Conservation (phyloP, 2,113 vertebrate species). For the human (Homo sapiens) region GRCh38 chr2:209817001-209817500, state of each 20-base stretch:
- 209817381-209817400: neutral
- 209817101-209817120: constrained; percentile 97
- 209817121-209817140: constrained; percentile 87
- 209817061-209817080: constrained; percentile 96
- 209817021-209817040: constrained; percentile 97
- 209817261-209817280: neutral
- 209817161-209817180: neutral
- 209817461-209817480: neutral
- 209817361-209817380: neutral
- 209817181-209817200: neutral
- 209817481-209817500: neutral
- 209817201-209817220: neutral
- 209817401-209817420: neutral
- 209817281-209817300: neutral
- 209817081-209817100: constrained; percentile 93
- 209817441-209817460: neutral
- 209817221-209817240: neutral
- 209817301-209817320: constrained; percentile 24
- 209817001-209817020: constrained; percentile 95
- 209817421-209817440: neutral
- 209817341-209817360: neutral
- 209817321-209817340: neutral
- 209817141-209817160: neutral
- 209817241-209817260: neutral
- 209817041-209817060: constrained; percentile 98